Evolutionary conservation across 2,113 vertebrate species (phyloP).

Genomic region (Cinclus mexicanus): DNA sequence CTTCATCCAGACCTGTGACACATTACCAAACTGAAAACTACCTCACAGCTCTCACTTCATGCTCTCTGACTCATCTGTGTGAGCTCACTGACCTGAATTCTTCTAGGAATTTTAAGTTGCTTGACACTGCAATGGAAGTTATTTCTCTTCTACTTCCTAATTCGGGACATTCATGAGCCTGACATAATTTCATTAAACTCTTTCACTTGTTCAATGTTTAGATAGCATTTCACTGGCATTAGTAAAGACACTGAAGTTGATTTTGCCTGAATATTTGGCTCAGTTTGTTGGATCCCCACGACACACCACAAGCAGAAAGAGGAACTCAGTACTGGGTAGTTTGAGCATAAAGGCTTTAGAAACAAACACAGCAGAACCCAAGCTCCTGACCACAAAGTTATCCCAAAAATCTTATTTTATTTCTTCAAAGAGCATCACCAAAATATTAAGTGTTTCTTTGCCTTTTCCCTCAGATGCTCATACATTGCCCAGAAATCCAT

Average conservation of each 20-base stretch:
- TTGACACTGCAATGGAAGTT: not conserved
- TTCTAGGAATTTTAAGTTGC: conserved; percentile 33
- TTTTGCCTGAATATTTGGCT: not conserved
- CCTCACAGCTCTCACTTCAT: not conserved
- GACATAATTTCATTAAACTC: not conserved
- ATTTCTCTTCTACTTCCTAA: not conserved
- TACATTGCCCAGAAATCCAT: not conserved
- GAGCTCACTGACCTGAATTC: conserved; percentile 22
- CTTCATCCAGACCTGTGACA: not conserved
- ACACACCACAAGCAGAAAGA: not conserved
- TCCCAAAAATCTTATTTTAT: not conserved
- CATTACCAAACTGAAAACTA: not conserved
- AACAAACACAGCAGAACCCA: not conserved
- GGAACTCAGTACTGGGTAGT: not conserved
- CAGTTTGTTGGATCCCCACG: not conserved
- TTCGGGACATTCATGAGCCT: not conserved
- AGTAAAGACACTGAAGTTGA: not conserved
- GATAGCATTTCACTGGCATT: not conserved
- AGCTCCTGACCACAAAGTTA: not conserved
- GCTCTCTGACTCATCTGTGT: not conserved
- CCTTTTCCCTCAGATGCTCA: not conserved
- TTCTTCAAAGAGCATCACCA: not conserved
- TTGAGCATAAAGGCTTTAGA: not conserved
- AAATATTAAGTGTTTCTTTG: not conserved
- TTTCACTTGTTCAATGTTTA: not conserved